Base-by-base conservation (phyloP, 2,113 vertebrate genomes). In the Barnardius zonarius region DNA sequence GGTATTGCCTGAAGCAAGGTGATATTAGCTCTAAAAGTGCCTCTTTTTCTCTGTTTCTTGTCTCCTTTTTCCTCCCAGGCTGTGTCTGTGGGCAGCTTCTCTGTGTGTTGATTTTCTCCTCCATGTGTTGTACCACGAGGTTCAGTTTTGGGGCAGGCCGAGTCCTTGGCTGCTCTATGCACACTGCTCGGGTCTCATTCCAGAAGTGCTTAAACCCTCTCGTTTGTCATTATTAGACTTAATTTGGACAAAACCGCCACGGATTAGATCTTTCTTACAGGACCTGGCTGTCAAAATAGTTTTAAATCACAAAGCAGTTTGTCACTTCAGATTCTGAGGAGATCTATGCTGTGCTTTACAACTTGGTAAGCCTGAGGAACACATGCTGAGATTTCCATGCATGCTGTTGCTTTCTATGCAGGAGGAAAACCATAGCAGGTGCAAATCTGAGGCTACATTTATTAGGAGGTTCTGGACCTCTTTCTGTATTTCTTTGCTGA, bases 51-150 rank as follows among this genome's bases (percentile, higher is more conserved):
- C 39, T 52, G 19, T 62, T 82, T 79, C 41, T 3, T 0, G 0
- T 44, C 52, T 51, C 4, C n/a, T 69, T 64, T 76, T 43, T 9
- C 11, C 31, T 39, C 17, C 63, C 59, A 24, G 55, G 57, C 43
- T 73, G 33, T 63, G 37, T 13, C 86, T 70, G 24, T 48, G 51
- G 15, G n/a, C 62, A 63, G 13, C 10, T 49, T 5, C 19, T 8
- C 15, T 25, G 6, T 7, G 63, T 17, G 43, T 5, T 61, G 51
- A 6, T 85, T 88, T 81, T 90, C 74, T 61, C 9, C 30, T 78
- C 49, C 44, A 13, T 23, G 3, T 1, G 1, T 30, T 2, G 0
- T 5, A 5, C 69, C 10, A 0, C 0, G 0, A 59, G 15, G 33
- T 82, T 85, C 0, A 3, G 13, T 70, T 72, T 41, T 0, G 1